Evolutionary conservation across 1,140 invertebrate genomes (phyloP).

Genomic region (Hermatobates lingyangjiaoensis): DNA sequence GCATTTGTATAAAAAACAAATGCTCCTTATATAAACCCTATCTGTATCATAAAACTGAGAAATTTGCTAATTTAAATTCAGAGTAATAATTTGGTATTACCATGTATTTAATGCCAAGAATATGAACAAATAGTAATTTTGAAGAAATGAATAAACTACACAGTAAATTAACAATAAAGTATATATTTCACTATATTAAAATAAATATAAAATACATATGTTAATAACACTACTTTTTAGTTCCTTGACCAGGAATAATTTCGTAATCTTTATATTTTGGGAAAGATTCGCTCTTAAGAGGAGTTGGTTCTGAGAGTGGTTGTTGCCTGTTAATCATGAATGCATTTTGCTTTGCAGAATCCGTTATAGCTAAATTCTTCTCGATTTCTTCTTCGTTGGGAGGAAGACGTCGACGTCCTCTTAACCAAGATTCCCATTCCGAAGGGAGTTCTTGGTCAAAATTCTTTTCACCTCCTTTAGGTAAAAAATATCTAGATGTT

Average conservation of each 20-base stretch:
- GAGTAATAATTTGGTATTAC: no score
- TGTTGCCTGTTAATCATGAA: conserved; percentile 32
- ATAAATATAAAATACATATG: no score
- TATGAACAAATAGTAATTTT: no score
- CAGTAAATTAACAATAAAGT: no score
- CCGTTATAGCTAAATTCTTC: conserved; percentile 43
- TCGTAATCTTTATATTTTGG: conserved; percentile 1
- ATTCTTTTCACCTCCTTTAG: conserved; percentile 31
- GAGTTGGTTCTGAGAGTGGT: neutral
- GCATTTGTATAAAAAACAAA: no score
- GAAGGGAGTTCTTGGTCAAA: conserved; percentile 43
- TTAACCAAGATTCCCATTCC: conserved; percentile 70
- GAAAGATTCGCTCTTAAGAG: neutral
- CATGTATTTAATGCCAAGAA: no score
- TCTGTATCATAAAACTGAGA: no score
- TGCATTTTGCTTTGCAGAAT: conserved; percentile 55
- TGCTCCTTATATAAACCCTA: no score
- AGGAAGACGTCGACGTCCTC: conserved; percentile 41
- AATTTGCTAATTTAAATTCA: no score
- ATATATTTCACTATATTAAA: no score
- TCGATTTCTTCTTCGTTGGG: conserved; percentile 51
- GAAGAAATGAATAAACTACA: no score
- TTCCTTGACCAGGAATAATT: neutral
- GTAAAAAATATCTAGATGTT: conserved; percentile 49
- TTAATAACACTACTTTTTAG: neutral